Percentiles rank a stretch among this genome's conserved stretches.
phyloP scores from a whole-genome alignment of 2,113 vertebrate species.

The Piliocolobus tephrosceles region DNA sequence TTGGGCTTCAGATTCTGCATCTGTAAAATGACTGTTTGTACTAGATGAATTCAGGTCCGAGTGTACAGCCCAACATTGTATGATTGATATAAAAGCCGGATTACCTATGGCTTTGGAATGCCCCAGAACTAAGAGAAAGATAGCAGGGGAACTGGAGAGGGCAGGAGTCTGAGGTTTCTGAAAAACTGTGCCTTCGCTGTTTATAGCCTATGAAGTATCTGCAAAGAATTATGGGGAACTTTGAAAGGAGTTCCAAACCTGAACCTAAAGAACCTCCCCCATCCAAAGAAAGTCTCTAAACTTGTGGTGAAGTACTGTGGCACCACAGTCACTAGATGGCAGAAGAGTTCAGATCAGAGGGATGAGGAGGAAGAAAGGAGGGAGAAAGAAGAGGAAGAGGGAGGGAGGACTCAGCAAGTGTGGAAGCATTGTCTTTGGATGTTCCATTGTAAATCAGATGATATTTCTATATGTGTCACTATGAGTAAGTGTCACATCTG shows the following conservation, averaged over 20 bases:
- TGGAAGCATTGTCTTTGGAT: neutral
- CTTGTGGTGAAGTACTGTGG: neutral
- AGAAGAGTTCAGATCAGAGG: neutral
- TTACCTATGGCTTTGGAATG: neutral
- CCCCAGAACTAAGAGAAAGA: neutral
- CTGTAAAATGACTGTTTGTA: neutral
- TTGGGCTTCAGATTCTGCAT: neutral
- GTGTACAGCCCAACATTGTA: neutral
- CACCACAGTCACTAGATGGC: constrained; percentile 55
- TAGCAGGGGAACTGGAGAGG: neutral
- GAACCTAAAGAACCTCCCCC: neutral
- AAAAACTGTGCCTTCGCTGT: neutral
- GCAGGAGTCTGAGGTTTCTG: neutral
- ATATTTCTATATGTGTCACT: neutral
- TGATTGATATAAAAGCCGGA: neutral
- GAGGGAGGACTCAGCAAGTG: neutral
- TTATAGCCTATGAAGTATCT: neutral
- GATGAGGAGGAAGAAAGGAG: no score
- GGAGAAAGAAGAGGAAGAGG: no score
- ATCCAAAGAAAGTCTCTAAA: neutral
- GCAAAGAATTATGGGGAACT: neutral
- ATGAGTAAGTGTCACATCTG: neutral
- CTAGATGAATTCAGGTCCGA: neutral
- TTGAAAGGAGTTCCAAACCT: neutral
- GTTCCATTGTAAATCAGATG: neutral